Base-by-base conservation (phyloP, 2,888 invertebrate genomes). In the Noctua fimbriata region DNA sequence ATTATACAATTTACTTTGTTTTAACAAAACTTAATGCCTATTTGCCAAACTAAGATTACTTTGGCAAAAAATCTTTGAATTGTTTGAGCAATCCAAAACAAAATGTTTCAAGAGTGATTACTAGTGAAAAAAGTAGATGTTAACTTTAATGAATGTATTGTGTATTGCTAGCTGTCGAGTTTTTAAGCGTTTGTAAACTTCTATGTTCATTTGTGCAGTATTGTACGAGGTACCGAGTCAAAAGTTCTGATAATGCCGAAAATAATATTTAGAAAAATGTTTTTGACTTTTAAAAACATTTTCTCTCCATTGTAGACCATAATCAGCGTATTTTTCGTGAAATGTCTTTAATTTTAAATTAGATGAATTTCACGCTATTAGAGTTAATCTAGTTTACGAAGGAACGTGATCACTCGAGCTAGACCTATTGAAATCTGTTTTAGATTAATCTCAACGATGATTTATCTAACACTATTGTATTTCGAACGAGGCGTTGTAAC, bases 31-130 rank as follows among this genome's bases (percentile, higher is more conserved):
- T 41, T 76, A 55, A 82, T 81, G 79, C 65, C 44, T 79, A 58
- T 80, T 84, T 85, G 81, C 10, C 28, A 81, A 81, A 76, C 82
- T 69, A 74, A 73, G 55, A 82, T 74, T 73, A 47, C 77, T 69
- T 85, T 69, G 14, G 12, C 21, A 60, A 60, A 75, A 73, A 75
- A 72, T 36, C 3, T 52, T 83, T 75, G 47, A 75, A 73, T 69
- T 72, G 14, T 73, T 73, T 73, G 44, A 85, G 28, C 55, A 69
- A 65, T 80, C 63, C 58, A 36, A 74, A 83, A 84, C 36, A 21
- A 72, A 81, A 67, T 76, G 75, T 81, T 75, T 75, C 47, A 28
- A 75, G 63, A 52, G 58, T 60, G 58, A 67, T 83, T 71, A 32
- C 76, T 47, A 72, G 36, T 44, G n/a, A 28, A 73, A 82, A 74